A percentile compares a stretch with the other conserved stretches of the same genome.
Evolutionary conservation across 2,888 invertebrate species (phyloP).

Genomic region (Phlogophora meticulosa): DNA sequence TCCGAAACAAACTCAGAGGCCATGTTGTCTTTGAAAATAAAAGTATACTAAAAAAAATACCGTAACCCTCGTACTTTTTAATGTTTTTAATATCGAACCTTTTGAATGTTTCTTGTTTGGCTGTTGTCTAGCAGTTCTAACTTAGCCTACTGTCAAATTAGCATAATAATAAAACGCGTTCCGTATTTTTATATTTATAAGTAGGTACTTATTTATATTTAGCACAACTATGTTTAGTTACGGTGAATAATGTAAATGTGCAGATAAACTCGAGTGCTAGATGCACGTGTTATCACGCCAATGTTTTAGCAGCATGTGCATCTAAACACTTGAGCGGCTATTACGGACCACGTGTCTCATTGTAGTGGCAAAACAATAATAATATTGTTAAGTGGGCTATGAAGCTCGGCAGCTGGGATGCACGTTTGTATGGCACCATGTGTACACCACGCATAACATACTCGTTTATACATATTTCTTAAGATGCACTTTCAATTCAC

Average conservation of each 20-base stretch:
- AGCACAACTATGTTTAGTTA: constrained; percentile 17
- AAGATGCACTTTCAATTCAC: too few relatives aligned
- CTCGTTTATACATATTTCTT: too few relatives aligned
- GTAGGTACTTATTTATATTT: constrained; percentile 17
- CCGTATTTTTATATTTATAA: constrained; percentile 6
- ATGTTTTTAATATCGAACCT: constrained; percentile 13
- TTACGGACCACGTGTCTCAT: constrained; percentile 37
- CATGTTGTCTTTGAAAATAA: too few relatives aligned
- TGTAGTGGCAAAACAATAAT: constrained; percentile 22
- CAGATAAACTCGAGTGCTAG: constrained; percentile 48
- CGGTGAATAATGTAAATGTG: constrained; percentile 40
- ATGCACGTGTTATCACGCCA: constrained; percentile 53
- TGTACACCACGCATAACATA: background rate
- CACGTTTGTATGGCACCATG: background rate
- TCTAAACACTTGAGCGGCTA: constrained; percentile 47
- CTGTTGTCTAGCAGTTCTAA: background rate
- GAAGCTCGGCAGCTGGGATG: constrained; percentile 19
- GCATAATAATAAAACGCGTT: constrained; percentile 19
- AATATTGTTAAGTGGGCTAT: constrained; percentile 40
- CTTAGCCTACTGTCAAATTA: constrained; percentile 1
- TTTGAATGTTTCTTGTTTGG: background rate
- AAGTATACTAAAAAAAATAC: background rate
- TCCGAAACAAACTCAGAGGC: too few relatives aligned
- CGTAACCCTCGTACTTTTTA: background rate
- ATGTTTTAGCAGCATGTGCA: constrained; percentile 49